phyloP scores from a whole-genome alignment of 92 coral and sea anemone genomes.

The Blastomussa wellsi region DNA sequence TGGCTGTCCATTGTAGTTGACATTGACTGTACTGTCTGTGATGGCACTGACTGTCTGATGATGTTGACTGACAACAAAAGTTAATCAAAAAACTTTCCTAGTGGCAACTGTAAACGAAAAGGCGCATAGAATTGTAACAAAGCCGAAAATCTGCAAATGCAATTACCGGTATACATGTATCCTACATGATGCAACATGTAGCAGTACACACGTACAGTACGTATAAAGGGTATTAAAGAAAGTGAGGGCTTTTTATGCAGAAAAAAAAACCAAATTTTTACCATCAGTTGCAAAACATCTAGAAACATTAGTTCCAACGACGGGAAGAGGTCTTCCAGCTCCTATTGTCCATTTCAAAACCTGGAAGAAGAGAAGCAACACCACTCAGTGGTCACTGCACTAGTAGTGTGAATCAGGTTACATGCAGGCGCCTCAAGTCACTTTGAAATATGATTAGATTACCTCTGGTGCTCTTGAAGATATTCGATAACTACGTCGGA shows the following conservation, averaged over 20 bases:
- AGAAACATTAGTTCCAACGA: conserved; percentile 40
- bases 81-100: too few species aligned
- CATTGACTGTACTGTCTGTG: too few species aligned
- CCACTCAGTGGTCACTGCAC: too few species aligned
- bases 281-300: conserved; percentile 76
- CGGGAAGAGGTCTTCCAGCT: conserved; percentile 52
- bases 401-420: not conserved
- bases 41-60: too few species aligned
- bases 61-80: too few species aligned
- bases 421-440: not conserved
- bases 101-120: too few species aligned
- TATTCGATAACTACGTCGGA: conserved; percentile 53
- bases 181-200: too few species aligned
- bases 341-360: conserved; percentile 25
- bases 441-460: not conserved
- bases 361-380: conserved; percentile 27
- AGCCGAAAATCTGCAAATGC: too few species aligned
- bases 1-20: too few species aligned
- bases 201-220: too few species aligned
- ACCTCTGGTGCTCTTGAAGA: conserved; percentile 70
- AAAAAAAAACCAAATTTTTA: conserved; percentile 11
- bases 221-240: not conserved
- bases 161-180: too few species aligned
- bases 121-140: too few species aligned
- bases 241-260: not conserved